Evolutionary conservation across 1,140 invertebrate genomes (phyloP), one percentile per base, ranked within the genome.

Genomic region (Bacillus rossius): DNA sequence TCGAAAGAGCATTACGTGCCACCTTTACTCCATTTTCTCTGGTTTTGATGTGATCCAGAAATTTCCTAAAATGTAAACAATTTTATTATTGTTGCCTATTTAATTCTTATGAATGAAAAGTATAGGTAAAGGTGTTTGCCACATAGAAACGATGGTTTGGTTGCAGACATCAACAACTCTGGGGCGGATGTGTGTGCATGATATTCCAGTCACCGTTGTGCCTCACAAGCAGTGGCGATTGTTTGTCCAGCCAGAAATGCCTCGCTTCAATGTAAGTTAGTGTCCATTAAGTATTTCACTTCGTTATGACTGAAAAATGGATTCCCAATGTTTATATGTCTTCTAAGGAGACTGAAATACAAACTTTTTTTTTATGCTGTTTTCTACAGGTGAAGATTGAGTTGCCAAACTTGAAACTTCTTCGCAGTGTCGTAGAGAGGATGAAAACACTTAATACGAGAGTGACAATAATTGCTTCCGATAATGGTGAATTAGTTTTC

Each of bases 151-250:
- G n/a, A n/a, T n/a, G n/a, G n/a, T 10, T 34, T 61, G 64, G 67
- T 68, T 62, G 48, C 71, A 77, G 3, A 81, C 83, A 0, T 47
- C 75, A 2, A 74, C 69, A 25, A 67, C 72, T 0, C 77, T 85
- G 61, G 77, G 75, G 0, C 75, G 83, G 54, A 77, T 88, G 19
- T 82, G 85, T 52, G 81, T 87, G 3, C 91, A 95, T 73, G 91
- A 95, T 74, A 84, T 94, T 49, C 90, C 91, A 8, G 87, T 92
- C 5, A 77, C 77, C 57, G 81, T 94, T 0, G 84, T 94, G 60
- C 83, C 88, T 7, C 79, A 84, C 55, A 83, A 85, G 65, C 77
- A 88, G 61, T 94, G 91, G 91, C 65, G 71, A 3, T 81, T 86
- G 34, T 92, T 85, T 71, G 75, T 84, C 56, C 84, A 92, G 67